Evolutionary conservation across 2,888 invertebrate species (phyloP).

Genomic region (Drosophila lutescens): DNA sequence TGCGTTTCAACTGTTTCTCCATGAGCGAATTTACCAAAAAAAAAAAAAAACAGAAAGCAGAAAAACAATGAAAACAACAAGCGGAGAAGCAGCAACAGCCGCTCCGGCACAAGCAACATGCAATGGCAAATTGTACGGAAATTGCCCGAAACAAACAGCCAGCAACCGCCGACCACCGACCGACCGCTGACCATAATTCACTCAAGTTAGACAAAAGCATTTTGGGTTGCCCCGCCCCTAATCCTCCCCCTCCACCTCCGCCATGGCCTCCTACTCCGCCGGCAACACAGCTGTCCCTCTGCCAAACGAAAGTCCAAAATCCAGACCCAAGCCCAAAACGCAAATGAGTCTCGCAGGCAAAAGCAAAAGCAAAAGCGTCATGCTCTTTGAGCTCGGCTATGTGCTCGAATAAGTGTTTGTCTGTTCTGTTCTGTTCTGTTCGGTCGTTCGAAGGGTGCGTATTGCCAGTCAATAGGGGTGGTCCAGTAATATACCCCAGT

Average conservation of each 20-base stretch:
- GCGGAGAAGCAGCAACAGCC: slow-evolving; percentile 49
- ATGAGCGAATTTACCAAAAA: slow-evolving; percentile 63
- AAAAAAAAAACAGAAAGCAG: slow-evolving; percentile 31
- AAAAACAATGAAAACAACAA: slow-evolving; percentile 46
- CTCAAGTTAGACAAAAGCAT: slow-evolving; percentile 78
- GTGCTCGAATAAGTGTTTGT: slow-evolving; percentile 29
- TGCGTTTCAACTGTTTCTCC: slow-evolving; percentile 77
- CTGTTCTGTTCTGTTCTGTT: slow-evolving; percentile 11
- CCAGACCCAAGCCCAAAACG: slow-evolving; percentile 61
- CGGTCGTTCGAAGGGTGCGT: slow-evolving; percentile 37
- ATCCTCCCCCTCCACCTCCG: slow-evolving; percentile 3
- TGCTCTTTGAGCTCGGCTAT: slow-evolving; percentile 61
- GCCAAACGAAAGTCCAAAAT: slow-evolving; percentile 60
- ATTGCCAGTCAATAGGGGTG: slow-evolving; percentile 63
- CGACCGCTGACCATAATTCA: slow-evolving; percentile 75
- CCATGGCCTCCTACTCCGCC: slow-evolving; percentile 6
- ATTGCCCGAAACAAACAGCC: slow-evolving; percentile 73
- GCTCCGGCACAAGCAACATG: slow-evolving; percentile 36
- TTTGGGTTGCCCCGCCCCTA: slow-evolving; percentile 47
- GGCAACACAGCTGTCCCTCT: slow-evolving; percentile 29
- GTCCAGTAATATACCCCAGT: slow-evolving; percentile 39
- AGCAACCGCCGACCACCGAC: slow-evolving; percentile 55
- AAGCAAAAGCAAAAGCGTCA: slow-evolving; percentile 64
- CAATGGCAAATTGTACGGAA: slow-evolving; percentile 76
- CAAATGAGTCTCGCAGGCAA: slow-evolving; percentile 71